Evolutionary conservation across 2,113 vertebrate genomes (phyloP), one percentile per base, ranked within the genome.

Genomic region (Diphyllodes magnificus): DNA sequence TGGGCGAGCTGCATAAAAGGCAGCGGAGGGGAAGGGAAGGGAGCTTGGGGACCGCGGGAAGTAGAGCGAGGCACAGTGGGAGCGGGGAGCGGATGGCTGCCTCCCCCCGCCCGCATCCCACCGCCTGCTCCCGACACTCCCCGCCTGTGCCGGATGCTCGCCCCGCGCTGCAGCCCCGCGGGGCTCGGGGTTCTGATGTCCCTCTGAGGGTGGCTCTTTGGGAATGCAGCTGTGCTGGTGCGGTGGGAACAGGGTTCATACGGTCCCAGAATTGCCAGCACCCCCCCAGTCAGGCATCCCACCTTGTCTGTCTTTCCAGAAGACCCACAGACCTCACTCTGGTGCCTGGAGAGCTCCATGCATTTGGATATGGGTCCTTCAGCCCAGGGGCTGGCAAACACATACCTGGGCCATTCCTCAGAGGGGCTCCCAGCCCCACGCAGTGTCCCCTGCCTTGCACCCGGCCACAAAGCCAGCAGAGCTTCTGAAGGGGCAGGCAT

Each of bases 1-100:
- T 96, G 92, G 95, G 95, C 88, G 16, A 96, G 93, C 94, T 81
- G 88, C 96, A 96, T 96, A 92, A 96, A 94, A 97, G 94, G 96
- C 93, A 96, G 93, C 31, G 11, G 82, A 96, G 95, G 94, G 95
- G 93, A 97, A 96, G 95, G 82, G 79, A 97, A 95, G 79, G 90
- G 94, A 95, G 93, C 93, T 44, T 42, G 63, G 96, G 94, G 93
- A 97, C 71, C 40, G 8, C 30, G 2, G 90, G 90, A 96, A 96
- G 92, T 95, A 94, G 95, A 97, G 92, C 92, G 33, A 83, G 90
- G 92, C 82, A 2, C 94, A 28, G 92, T 4, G 90, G 93, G 91
- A 96, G 72, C 3, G 3, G 82, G 81, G 71, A 86, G 82, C 4
- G 56, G 82, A 82, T 73, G 86, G 44, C 61, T 53, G 76, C 49